Conservation (phyloP, 2,797 vertebrate species). For the Sebastes trivittatus region DNA sequence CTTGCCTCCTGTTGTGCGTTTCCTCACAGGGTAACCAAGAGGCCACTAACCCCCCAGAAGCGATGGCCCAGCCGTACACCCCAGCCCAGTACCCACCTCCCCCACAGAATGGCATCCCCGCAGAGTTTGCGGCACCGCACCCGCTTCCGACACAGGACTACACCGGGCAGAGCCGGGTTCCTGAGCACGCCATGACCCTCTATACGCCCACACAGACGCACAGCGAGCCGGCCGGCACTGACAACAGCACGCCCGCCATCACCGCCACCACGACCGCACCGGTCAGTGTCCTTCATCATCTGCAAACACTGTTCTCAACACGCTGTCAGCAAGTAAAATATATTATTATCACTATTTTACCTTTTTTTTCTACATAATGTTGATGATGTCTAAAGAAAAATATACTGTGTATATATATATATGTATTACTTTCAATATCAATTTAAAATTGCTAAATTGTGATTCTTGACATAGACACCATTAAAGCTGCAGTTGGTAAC, state of each 20-base stretch:
- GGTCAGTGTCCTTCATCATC: constrained; percentile 85
- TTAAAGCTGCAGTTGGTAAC: not conserved
- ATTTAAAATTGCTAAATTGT: not conserved
- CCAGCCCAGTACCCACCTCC: constrained; percentile 91
- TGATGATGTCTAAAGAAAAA: not conserved
- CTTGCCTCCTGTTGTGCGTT: constrained; percentile 13
- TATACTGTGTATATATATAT: not conserved
- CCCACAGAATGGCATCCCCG: constrained; percentile 91
- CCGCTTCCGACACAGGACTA: constrained; percentile 90
- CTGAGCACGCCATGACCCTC: constrained; percentile 92
- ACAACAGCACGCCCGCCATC: constrained; percentile 89
- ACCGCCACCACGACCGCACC: constrained; percentile 86
- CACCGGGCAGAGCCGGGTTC: constrained; percentile 90
- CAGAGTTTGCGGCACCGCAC: constrained; percentile 88
- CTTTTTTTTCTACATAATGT: not conserved
- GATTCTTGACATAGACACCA: not conserved
- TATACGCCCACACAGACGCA: constrained; percentile 94
- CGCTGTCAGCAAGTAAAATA: constrained; percentile 74
- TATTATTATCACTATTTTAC: constrained; percentile 34
- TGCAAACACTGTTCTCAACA: constrained; percentile 74
- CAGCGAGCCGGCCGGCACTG: constrained; percentile 87
- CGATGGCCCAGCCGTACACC: constrained; percentile 96
- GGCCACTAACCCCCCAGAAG: constrained; percentile 91
- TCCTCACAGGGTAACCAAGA: constrained; percentile 92
- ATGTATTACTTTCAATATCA: not conserved